phyloP scores from a whole-genome alignment of 2,888 invertebrate species.

The Lottia gigantea region DNA sequence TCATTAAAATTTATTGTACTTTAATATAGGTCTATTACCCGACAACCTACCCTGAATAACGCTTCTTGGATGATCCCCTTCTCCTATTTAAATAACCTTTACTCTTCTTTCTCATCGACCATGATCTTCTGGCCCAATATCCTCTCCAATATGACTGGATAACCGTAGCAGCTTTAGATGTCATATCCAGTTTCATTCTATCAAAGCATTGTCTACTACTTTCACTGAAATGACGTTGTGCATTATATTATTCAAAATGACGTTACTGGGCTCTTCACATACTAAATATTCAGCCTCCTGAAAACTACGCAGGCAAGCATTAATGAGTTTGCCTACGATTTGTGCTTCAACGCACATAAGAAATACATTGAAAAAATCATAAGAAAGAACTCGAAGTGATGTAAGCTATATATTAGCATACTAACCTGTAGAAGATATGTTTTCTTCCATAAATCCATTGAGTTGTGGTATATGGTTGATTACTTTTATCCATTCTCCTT shows the following conservation, averaged over 20 bases:
- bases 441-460: conserved; percentile 93
- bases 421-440: conserved; percentile 89
- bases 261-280: too few relatives aligned
- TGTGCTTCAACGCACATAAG: too few relatives aligned
- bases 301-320: too few relatives aligned
- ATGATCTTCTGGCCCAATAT: conserved; percentile 78
- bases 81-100: not conserved
- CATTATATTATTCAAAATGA: too few relatives aligned
- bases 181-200: conserved; percentile 80
- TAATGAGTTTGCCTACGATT: too few relatives aligned
- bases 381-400: too few relatives aligned
- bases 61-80: not conserved
- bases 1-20: too few relatives aligned
- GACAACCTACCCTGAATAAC: too few relatives aligned
- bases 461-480: conserved; percentile 73
- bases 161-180: conserved; percentile 83
- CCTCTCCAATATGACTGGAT: conserved; percentile 89
- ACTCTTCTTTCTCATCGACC: conserved; percentile 71
- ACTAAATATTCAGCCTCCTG: too few relatives aligned
- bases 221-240: conserved; percentile 43
- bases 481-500: conserved; percentile 57
- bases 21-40: too few relatives aligned
- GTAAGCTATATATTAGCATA: too few relatives aligned
- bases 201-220: conserved; percentile 78
- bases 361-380: too few relatives aligned